phyloP scores from a whole-genome alignment of 2,113 vertebrate species.

The Eudyptes chrysolophus region DNA sequence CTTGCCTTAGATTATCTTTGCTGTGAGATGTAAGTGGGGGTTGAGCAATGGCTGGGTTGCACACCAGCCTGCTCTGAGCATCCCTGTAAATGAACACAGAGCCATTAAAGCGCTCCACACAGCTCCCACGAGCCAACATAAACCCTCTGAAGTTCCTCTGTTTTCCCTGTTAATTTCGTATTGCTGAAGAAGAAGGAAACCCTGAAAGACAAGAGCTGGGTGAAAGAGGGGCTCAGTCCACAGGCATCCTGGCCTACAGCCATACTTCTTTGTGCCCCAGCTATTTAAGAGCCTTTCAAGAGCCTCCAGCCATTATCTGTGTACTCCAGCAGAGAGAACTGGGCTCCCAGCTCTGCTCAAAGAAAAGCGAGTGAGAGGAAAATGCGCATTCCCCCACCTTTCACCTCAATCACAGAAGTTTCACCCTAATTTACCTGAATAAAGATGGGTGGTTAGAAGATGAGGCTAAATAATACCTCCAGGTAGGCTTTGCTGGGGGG shows the following conservation, averaged over 20 bases:
- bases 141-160: not conserved
- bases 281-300: not conserved
- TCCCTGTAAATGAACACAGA: not conserved
- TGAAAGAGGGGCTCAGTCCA: not conserved
- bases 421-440: not conserved
- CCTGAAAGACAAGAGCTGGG: not conserved
- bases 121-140: not conserved
- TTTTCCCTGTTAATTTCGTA: not conserved
- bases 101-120: not conserved
- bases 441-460: not conserved
- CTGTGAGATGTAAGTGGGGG: not conserved
- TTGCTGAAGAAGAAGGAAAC: not conserved
- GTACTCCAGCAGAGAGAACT: not conserved
- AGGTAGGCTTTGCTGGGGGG: not conserved
- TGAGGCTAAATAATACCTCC: not conserved
- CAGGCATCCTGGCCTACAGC: not conserved
- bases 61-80: not conserved
- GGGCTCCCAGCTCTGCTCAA: not conserved
- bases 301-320: not conserved
- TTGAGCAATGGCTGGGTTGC: fast-evolving
- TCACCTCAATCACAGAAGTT: not conserved
- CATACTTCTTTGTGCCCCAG: not conserved
- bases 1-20: not conserved
- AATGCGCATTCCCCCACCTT: not conserved
- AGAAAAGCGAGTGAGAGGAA: not conserved